phyloP scores from a whole-genome alignment of 2,888 invertebrate species.

The Drosophila imparisetae region DNA sequence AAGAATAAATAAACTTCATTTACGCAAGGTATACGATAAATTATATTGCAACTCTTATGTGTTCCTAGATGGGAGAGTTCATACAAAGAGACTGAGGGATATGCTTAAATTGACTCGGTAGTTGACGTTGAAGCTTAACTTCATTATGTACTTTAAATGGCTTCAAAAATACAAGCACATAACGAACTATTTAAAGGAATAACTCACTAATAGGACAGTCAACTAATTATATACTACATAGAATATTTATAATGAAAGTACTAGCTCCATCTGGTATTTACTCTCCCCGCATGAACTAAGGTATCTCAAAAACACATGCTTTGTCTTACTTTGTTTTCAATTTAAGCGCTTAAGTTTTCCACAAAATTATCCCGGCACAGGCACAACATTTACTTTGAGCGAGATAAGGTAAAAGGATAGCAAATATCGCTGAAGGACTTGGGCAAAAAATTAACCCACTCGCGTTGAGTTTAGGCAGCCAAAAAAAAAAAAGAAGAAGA shows the following conservation, averaged over 20 bases:
- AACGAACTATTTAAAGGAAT: neutral
- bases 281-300: neutral
- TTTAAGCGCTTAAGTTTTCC: conserved; percentile 3
- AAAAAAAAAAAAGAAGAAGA: neutral
- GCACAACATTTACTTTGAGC: conserved; percentile 18
- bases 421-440: conserved; percentile 28
- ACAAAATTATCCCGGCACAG: conserved; percentile 4
- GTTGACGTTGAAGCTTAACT: neutral
- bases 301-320: neutral
- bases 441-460: conserved; percentile 54
- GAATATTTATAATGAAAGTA: neutral
- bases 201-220: neutral
- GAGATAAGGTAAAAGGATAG: conserved; percentile 10
- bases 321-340: neutral
- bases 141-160: neutral
- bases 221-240: too few relatives aligned
- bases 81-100: neutral
- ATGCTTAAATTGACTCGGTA: neutral
- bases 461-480: conserved; percentile 17
- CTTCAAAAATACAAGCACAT: neutral
- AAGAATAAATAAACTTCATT: neutral
- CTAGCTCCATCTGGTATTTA: neutral
- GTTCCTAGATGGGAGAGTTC: neutral
- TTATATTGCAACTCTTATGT: neutral
- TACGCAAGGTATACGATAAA: neutral